Conservation (phyloP, 1,140 invertebrate genomes). For the Drosophila equinoxialis region DNA sequence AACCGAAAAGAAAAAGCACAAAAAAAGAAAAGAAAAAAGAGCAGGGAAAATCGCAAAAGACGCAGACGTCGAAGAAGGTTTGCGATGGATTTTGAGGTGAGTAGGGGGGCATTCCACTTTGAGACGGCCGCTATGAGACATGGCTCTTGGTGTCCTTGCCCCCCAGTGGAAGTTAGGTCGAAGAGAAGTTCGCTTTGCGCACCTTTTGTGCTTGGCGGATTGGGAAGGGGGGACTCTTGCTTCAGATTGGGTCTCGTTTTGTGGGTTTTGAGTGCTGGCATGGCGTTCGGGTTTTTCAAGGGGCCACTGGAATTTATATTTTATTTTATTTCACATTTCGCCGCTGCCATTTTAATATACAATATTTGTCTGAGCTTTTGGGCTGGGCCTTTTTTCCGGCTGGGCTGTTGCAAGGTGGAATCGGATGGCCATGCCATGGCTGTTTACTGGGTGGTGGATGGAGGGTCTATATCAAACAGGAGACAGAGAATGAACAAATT, state of each 20-base stretch:
- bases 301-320: constrained; percentile 52
- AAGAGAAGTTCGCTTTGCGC: constrained; percentile 7
- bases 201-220: neutral
- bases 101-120: neutral
- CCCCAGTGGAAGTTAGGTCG: constrained; percentile 6
- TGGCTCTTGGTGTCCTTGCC: constrained; percentile 3
- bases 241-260: constrained; percentile 1
- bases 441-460: neutral
- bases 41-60: constrained; percentile 11
- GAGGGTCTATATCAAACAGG: neutral
- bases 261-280: neutral
- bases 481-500: constrained; percentile 29
- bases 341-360: constrained; percentile 51
- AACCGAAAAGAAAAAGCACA: constrained; percentile 6
- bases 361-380: constrained; percentile 39
- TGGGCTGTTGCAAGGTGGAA: constrained; percentile 7
- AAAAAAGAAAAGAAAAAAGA: constrained; percentile 22
- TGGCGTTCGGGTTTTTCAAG: constrained; percentile 56
- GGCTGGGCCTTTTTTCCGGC: constrained; percentile 20
- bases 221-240: no score
- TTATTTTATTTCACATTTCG: constrained; percentile 58
- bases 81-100: neutral
- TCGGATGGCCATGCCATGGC: neutral
- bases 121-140: no score
- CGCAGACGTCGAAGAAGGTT: constrained; percentile 10